Evolutionary conservation across 2,888 invertebrate species (phyloP).

Genomic region (Morinoia aosen): DNA sequence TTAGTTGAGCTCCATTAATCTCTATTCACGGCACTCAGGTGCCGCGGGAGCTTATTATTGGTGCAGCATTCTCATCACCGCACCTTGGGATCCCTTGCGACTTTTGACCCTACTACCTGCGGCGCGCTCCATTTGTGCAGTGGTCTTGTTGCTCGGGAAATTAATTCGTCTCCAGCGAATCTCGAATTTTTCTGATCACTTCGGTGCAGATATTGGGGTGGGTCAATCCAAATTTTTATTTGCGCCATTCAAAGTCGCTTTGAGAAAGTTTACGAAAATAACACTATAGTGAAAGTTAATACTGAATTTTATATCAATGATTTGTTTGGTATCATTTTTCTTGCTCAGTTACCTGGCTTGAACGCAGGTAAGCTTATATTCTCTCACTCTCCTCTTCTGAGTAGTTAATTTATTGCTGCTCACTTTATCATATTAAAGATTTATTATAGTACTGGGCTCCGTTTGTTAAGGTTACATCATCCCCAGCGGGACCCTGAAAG

Average conservation of each 20-base stretch:
- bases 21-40: neutral
- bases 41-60: neutral
- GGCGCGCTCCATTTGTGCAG: too few relatives aligned
- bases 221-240: neutral
- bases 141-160: neutral
- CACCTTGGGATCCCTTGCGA: neutral
- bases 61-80: neutral
- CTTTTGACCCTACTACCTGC: neutral
- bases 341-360: too few relatives aligned
- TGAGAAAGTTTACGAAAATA: neutral
- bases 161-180: neutral
- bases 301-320: neutral
- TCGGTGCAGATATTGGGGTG: neutral
- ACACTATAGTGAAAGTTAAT: neutral
- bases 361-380: too few relatives aligned
- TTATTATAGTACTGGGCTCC: too few relatives aligned
- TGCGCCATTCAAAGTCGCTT: neutral
- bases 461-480: too few relatives aligned
- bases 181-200: neutral
- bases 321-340: too few relatives aligned
- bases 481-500: too few relatives aligned
- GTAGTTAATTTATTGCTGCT: too few relatives aligned
- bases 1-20: neutral
- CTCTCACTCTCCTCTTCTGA: too few relatives aligned
- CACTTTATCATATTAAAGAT: too few relatives aligned